Evolutionary conservation across 2,113 vertebrate genomes (phyloP).

Genomic region (Istiophorus platypterus): DNA sequence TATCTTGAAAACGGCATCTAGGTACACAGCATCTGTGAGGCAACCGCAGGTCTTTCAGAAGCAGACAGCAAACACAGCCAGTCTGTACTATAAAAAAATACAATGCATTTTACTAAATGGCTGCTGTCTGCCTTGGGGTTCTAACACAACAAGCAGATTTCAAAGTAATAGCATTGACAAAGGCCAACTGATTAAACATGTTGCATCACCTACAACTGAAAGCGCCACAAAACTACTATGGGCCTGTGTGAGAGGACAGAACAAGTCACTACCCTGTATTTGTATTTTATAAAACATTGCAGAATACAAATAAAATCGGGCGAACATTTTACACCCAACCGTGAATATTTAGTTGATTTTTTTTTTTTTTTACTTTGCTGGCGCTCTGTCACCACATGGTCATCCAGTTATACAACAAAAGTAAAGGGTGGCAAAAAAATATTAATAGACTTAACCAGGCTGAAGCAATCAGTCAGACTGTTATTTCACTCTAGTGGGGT

Average conservation of each 20-base stretch:
- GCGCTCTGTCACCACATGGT: neutral
- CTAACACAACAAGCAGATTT: constrained; percentile 22
- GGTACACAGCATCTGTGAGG: constrained; percentile 35
- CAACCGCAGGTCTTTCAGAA: constrained; percentile 31
- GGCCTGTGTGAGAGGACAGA: neutral
- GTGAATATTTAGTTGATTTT: neutral
- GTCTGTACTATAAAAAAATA: constrained; percentile 39
- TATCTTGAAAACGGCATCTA: constrained; percentile 48
- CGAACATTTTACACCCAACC: neutral
- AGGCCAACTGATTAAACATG: neutral
- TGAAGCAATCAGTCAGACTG: neutral
- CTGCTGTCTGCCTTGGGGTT: constrained; percentile 41
- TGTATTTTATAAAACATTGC: neutral
- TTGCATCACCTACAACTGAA: neutral
- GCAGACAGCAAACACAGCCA: constrained; percentile 53
- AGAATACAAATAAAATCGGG: neutral
- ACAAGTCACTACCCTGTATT: neutral
- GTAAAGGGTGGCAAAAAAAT: neutral
- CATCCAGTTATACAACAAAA: neutral
- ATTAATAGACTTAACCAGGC: neutral
- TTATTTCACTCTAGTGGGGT: neutral
- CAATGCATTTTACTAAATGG: constrained; percentile 40
- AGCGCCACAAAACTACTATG: neutral
- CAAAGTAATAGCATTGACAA: neutral
- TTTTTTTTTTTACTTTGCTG: neutral